Base-by-base conservation (phyloP, 1,140 invertebrate species). In the Leptonema lineaticorne region DNA sequence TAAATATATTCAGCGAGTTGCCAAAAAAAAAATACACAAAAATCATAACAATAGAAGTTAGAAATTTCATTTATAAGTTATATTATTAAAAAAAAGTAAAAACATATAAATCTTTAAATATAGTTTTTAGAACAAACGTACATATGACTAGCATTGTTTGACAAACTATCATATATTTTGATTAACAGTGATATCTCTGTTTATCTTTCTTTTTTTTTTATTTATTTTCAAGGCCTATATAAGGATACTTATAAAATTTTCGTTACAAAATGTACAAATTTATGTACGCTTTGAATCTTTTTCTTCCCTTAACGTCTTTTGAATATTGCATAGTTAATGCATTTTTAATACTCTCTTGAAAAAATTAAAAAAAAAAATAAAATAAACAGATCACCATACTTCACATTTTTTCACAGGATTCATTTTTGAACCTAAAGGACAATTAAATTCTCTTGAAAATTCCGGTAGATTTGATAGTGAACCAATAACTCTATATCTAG, bases 351-450 rank as follows among this genome's bases (percentile, higher is more conserved):
- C 53, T 20, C 46, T 18, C 20, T 53, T 53, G 50, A 26, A 53
- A 53, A 2, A 48, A 26, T 26, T 45, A 14, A n/a, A 45, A 27
- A 22, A 16, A 37, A 37, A 59, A 8, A 14, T 30, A 59, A 8
- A 20, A 4, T 29, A 16, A 59, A 2, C 8, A 2, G 33, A 62
- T 85, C 90, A 98, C 95, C 95, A 98, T 53, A 98, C 90, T 76
- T 91, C 90, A 77, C 96, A 98, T 78, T 97, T 97, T 5, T 92
- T 84, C 30, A 79, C 78, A 11, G 96, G 95, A 81, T 98, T 97
- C 94, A 98, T 97, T 67, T 85, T 86, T 0, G 90, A 87, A 5
- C 88, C 89, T 3, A 81, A 68, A 4, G 87, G 83, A 78, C 96
- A 98, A n/a, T 90, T 85, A 77, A 95, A 98, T 63, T 92, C 90